Evolutionary conservation across 2,888 invertebrate species (phyloP).

Genomic region (Oegoconia quadripuncta): DNA sequence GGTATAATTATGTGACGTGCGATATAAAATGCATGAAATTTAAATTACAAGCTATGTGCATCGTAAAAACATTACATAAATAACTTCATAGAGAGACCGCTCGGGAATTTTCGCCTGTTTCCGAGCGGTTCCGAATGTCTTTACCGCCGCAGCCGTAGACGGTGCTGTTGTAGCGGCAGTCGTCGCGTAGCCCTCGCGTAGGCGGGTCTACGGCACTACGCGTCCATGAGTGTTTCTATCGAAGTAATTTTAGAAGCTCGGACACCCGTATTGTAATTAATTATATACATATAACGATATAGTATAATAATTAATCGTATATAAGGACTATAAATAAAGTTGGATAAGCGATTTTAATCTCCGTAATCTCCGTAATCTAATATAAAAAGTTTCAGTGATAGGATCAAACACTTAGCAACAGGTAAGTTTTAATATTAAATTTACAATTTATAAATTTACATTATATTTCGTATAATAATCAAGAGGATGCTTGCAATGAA

Average conservation of each 20-base stretch:
- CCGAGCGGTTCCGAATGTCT: slow-evolving; percentile 44
- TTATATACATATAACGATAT: slow-evolving; percentile 1
- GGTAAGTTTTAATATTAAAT: slow-evolving; percentile 28
- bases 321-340: background rate
- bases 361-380: background rate
- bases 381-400: slow-evolving; percentile 24
- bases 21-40: slow-evolving; percentile 9
- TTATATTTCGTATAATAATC: too few relatives aligned
- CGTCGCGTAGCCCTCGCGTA: slow-evolving; percentile 56
- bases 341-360: background rate
- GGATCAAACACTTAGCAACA: slow-evolving; percentile 35
- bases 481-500: too few relatives aligned
- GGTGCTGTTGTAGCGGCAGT: slow-evolving; percentile 49
- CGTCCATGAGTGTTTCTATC: slow-evolving; percentile 25
- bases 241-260: slow-evolving; percentile 25
- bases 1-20: slow-evolving; percentile 2
- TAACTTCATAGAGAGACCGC: slow-evolving; percentile 36
- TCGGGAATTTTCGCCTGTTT: slow-evolving; percentile 53
- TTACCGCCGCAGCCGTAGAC: slow-evolving; percentile 36
- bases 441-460: too few relatives aligned
- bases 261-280: slow-evolving; percentile 20
- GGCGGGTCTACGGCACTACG: slow-evolving; percentile 14
- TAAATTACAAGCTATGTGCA: slow-evolving; percentile 7
- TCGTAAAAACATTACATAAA: slow-evolving; percentile 29
- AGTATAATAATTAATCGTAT: background rate